Conservation (phyloP, 2,797 vertebrate genomes). For the Poeciliopsis turneri region DNA sequence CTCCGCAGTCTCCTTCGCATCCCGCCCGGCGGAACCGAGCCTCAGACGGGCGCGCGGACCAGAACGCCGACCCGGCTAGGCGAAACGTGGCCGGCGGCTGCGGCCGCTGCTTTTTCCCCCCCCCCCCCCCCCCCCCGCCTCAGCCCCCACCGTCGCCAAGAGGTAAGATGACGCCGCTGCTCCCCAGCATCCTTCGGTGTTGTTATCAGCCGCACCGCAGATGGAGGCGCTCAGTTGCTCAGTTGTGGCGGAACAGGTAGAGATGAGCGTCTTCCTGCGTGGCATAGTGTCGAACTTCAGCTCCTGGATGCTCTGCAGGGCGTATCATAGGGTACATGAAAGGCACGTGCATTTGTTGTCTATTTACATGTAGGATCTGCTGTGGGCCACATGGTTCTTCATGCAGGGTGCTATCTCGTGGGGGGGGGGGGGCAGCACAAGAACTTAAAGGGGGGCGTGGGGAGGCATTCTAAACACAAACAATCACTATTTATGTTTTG, state of each 20-base stretch:
- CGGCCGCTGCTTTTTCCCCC: conserved; percentile 19
- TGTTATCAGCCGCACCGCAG: conserved; percentile 29
- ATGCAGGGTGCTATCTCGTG: neutral
- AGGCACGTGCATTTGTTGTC: neutral
- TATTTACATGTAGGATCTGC: neutral
- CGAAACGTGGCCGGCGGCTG: neutral
- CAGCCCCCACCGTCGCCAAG: conserved; percentile 6
- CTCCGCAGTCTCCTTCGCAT: conserved; percentile 76
- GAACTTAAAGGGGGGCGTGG: neutral
- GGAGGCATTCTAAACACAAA: neutral
- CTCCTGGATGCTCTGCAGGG: neutral
- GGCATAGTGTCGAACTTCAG: conserved; percentile 42
- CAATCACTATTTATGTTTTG: neutral
- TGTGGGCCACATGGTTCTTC: neutral
- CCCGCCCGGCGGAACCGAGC: conserved; percentile 31
- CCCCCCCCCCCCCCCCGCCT: conserved; percentile 1
- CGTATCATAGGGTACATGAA: neutral
- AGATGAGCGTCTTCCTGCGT: conserved; percentile 29
- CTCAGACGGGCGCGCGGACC: conserved; percentile 11
- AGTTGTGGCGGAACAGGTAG: conserved; percentile 20
- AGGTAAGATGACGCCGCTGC: conserved; percentile 59
- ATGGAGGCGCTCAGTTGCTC: conserved; percentile 31
- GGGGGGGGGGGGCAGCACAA: neutral
- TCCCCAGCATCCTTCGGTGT: neutral
- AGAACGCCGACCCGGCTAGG: neutral